phyloP scores from a whole-genome alignment of 2,888 invertebrate species.

The Trisateles emortualis region DNA sequence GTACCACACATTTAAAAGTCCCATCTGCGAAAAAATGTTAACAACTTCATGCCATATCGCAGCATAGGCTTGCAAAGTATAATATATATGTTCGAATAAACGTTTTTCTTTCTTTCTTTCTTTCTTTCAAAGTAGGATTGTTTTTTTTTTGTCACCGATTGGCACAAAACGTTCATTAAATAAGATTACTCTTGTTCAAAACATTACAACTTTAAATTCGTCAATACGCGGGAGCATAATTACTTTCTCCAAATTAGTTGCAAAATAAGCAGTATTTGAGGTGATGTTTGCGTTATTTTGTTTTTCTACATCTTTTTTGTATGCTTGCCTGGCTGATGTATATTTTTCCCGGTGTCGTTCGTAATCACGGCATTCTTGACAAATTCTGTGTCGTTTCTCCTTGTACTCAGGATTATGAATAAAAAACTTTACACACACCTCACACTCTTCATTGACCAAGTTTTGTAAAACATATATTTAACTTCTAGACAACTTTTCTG shows the following conservation, averaged over 20 bases:
- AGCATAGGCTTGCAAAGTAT: constrained; percentile 9
- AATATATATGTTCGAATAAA: too few relatives aligned
- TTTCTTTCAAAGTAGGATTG: constrained; percentile 7
- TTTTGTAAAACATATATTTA: constrained; percentile 22
- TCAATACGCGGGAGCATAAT: constrained; percentile 51
- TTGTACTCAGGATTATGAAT: not conserved
- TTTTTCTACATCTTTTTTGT: constrained; percentile 15
- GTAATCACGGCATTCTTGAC: not conserved
- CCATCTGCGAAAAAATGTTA: too few relatives aligned
- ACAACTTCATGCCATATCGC: constrained; percentile 26
- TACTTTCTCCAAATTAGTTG: constrained; percentile 33
- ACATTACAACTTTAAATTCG: constrained; percentile 42
- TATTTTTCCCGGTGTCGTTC: not conserved
- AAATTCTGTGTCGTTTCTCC: constrained; percentile 7
- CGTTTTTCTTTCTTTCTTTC: too few relatives aligned
- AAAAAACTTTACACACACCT: constrained; percentile 7
- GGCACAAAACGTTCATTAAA: constrained; percentile 32
- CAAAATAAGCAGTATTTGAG: constrained; percentile 12
- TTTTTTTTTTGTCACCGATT: constrained; percentile 14
- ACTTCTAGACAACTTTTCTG: not conserved
- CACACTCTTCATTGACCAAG: constrained; percentile 17
- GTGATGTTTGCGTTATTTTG: constrained; percentile 10
- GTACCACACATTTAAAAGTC: too few relatives aligned
- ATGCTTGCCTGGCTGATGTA: constrained; percentile 1
- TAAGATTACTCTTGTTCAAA: constrained; percentile 32